These are phyloP conservation scores for Ceratina japonica DNA, from an alignment of 1,140 invertebrate species.

Conservation along the genomic window DNA sequence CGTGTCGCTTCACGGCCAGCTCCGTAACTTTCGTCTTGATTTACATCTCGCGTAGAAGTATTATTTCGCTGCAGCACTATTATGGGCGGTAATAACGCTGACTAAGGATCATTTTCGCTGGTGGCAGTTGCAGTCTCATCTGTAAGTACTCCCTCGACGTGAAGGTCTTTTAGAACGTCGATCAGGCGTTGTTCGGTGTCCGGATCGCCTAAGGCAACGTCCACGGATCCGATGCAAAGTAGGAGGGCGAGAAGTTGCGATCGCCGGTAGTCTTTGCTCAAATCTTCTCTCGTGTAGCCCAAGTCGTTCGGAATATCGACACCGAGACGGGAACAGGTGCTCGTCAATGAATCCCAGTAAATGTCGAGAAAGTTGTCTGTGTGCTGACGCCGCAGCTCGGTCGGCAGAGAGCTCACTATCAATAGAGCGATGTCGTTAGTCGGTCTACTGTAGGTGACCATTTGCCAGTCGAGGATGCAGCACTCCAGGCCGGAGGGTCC, in stretches of 20 bases:
- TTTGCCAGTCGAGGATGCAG: constrained; percentile 90
- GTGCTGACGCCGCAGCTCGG: constrained; percentile 83
- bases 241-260: constrained; percentile 87
- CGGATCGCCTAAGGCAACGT: constrained; percentile 85
- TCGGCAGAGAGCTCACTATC: constrained; percentile 87
- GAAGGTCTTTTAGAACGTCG: constrained; percentile 82
- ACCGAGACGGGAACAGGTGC: constrained; percentile 80
- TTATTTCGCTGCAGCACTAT: constrained; percentile 48
- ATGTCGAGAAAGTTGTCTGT: constrained; percentile 83
- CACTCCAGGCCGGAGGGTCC: constrained; percentile 73
- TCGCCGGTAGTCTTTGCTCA: constrained; percentile 84
- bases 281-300: constrained; percentile 80
- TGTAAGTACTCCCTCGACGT: constrained; percentile 81
- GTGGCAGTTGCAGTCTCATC: constrained; percentile 62
- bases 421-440: constrained; percentile 89
- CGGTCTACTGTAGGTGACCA: constrained; percentile 88
- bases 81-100: constrained; percentile 35
- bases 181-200: constrained; percentile 85
- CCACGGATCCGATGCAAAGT: constrained; percentile 89
- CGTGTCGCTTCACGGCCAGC: constrained; percentile 18
- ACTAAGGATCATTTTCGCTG: constrained; percentile 49
- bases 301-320: constrained; percentile 82
- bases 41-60: constrained; percentile 50
- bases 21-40: constrained; percentile 29
- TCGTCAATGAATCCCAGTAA: constrained; percentile 84